Evolutionary conservation across 30 jellyfish, hydroid and myxozoan species (phyloP), one percentile per base, ranked within the genome.

Genomic region (Turritopsis dohrnii): DNA sequence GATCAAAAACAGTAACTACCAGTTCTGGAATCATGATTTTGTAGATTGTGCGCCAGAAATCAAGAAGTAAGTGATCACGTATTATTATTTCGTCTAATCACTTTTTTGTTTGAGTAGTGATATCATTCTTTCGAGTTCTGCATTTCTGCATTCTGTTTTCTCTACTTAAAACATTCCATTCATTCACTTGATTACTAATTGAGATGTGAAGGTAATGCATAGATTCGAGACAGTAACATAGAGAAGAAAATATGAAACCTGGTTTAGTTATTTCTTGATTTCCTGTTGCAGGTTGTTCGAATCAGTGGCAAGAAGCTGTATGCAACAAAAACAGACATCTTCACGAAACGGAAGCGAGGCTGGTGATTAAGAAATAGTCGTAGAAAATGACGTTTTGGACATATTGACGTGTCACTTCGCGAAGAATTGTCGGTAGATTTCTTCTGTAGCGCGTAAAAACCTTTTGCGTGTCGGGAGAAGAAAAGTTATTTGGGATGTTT

Each of bases 11-110:
- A 96, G 89, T 81, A 94, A 89, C 76, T 94, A 94, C 89, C 89
- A 94, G 88, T 94, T 94, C 54, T 94, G 99, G 99, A 94, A 85
- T 79, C 99, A 94, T 66, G 99, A 94, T 83, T 94, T 94, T 86
- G 99, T 94, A 0, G 96, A 94, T 54, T 94, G 99, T 79, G 99
- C 99, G 5, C 99, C 96, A 20, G 99, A 94, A 87, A 88, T 94
- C 52, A 96, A 94, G 87, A 94, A 94, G 99, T 94, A 86, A 53
- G 96, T 84, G 21, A 7, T 29, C 28, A 17, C 25, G 7, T 26
- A 9, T 31, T 20, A 31, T 71, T 16, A n/a, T 23, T 0, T 24
- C 19, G 60, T 5, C 13, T 41, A n/a, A n/a, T n/a, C n/a, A n/a
- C n/a, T n/a, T n/a, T n/a, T n/a, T n/a, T n/a, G n/a, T 19, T 19